Evolutionary conservation across 2,888 invertebrate genomes (phyloP), one percentile per base, ranked within the genome.

Genomic region (Taenaris catops): DNA sequence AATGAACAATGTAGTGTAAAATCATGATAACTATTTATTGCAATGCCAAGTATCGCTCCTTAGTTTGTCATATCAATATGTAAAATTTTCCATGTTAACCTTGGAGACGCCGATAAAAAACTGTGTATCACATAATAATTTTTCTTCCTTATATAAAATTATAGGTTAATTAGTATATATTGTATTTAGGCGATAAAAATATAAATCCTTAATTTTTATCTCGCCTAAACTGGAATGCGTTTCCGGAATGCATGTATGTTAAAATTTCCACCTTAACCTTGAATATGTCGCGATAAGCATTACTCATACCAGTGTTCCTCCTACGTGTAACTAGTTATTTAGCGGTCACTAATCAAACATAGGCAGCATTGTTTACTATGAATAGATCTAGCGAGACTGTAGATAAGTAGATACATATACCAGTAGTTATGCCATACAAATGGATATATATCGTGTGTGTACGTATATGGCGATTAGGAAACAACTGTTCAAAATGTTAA

Each of bases 181-280:
- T 19, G 6, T 5, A n/a, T 2, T 4, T 10, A n/a, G 9, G 17
- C n/a, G 5, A 5, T 26, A 8, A 6, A 26, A 8, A 8, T 9
- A 8, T 1, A 9, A 8, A 4, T 8, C 8, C 2, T 12, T 25
- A 8, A n/a, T 9, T 16, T 11, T 36, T 35, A 25, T 37, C 34
- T 19, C 17, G 8, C 14, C 18, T 18, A 44, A 48, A 44, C 26
- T 41, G 39, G 38, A 42, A 42, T 27, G 18, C 33, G 36, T 48
- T 49, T 51, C 45, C 45, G 14, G 14, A 14, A 14, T 14, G 14
- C 4, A 14, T 42, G 40, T 45, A 49, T 46, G 46, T 45, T 62
- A 67, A 69, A 66, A 70, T 73, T 74, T 68, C 71, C 70, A 58
- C 50, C 45, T 44, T 48, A 63, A 61, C 76, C 69, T 72, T 73